phyloP scores from a whole-genome alignment of 2,888 invertebrate species.

The Adelphocoris suturalis region DNA sequence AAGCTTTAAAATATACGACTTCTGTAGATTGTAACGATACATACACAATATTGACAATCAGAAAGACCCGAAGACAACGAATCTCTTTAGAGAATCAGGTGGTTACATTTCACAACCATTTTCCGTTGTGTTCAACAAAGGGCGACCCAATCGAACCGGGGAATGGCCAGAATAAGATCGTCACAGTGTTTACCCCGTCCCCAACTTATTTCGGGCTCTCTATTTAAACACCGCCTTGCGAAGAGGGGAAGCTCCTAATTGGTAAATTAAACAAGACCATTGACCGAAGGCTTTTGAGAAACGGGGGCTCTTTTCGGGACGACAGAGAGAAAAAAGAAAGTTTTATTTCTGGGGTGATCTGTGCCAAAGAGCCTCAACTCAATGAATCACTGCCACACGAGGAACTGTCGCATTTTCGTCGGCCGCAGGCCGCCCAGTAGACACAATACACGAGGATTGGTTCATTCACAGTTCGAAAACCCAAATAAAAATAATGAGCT shows the following conservation, averaged over 20 bases:
- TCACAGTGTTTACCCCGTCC: constrained; percentile 11
- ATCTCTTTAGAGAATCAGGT: no score
- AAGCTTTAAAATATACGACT: no score
- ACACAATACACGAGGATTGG: constrained; percentile 82
- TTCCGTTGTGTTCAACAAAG: no score
- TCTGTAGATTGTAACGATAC: no score
- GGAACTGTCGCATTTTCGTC: constrained; percentile 21
- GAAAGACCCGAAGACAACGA: no score
- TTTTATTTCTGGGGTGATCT: not conserved
- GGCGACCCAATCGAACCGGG: not conserved
- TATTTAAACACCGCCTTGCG: not conserved
- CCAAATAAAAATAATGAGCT: no score
- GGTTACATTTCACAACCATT: no score
- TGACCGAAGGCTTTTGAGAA: constrained; percentile 52
- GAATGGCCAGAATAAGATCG: not conserved
- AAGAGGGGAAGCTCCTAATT: constrained; percentile 31
- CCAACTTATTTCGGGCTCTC: constrained; percentile 21
- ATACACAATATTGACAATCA: no score
- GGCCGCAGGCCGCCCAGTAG: not conserved
- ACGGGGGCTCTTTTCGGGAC: not conserved
- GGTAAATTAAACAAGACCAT: constrained; percentile 56
- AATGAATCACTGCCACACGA: constrained; percentile 47
- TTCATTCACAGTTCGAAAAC: no score
- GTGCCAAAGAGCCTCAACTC: constrained; percentile 40
- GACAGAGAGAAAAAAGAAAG: constrained; percentile 34